Evolutionary conservation across 2,888 invertebrate species (phyloP), one percentile per base, ranked within the genome.

Genomic region (Apotomis capreana): DNA sequence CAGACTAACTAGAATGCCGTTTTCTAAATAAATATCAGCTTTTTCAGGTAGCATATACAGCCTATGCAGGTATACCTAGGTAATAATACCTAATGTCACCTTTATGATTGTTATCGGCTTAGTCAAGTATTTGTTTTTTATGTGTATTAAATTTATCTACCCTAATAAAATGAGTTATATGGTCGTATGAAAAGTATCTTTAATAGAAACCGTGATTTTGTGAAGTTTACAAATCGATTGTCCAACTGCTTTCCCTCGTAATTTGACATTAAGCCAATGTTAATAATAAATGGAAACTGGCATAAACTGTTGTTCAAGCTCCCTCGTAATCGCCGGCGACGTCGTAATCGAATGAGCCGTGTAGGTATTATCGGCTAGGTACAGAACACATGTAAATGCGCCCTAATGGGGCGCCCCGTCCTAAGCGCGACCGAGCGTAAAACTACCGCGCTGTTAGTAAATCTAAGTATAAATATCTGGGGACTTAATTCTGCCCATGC

Each of bases 371-470:
- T n/a, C 62, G 26, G 36, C 37, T n/a, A n/a, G n/a, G n/a, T n/a
- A n/a, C 68, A 65, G 69, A 75, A 79, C 82, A 83, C 83, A 87
- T 87, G 86, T 85, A 86, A 87, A 88, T 87, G 83, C 70, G 74
- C 76, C 81, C 78, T 85, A 84, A 85, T 85, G 74, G 80, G 75
- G 78, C 26, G 26, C 26, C 26, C 26, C 26, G 26, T 26, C 26
- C 26, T 26, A 26, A 26, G 26, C 26, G 26, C 26, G 26, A 26
- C 26, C 26, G 26, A 26, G 26, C 26, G 26, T 26, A 26, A 26
- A 26, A 26, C 26, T 26, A 26, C 26, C 26, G 26, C 26, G 26
- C 26, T 26, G 26, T 26, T 26, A 26, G 26, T 2, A 26, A 26
- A 26, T 26, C 26, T 26, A 26, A 26, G 2, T 26, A 26, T 26